Evolutionary conservation across 1,140 invertebrate genomes (phyloP), one percentile per base, ranked within the genome.

Genomic region (Platyscapa corneri): DNA sequence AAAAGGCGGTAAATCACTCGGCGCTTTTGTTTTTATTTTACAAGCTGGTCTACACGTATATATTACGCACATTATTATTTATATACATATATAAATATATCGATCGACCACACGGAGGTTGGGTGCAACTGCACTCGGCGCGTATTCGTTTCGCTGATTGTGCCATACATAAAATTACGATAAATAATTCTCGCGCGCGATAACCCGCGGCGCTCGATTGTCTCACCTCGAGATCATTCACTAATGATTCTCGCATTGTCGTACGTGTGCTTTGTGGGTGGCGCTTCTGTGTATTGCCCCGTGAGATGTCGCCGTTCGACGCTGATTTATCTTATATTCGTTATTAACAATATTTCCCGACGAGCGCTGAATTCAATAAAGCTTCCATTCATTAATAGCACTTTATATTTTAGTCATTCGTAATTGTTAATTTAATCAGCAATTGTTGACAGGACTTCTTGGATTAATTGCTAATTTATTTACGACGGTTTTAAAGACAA

Each of bases 141-240:
- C 32, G 53, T 86, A 86, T 86, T 86, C 84, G 46, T 85, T 87
- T 88, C 88, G 72, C 87, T 92, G 90, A 92, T 92, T 90, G 91
- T 92, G 91, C 89, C 89, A 92, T 92, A 91, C 92, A 92, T 92
- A 92, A 92, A 92, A 92, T 92, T 89, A 92, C 92, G 91, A 92
- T 92, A 92, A 92, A 92, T 92, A 89, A 82, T 81, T 56, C 49
- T 20, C 39, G 34, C 67, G 27, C 81, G 30, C 89, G 89, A 86
- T 91, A 88, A 90, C 91, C 90, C 81, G 88, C 86, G 91, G 91
- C 91, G 67, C 42, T 86, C 85, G 79, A 82, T 86, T 83, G 85
- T 82, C 85, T 76, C 64, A 27, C 64, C 49, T 67, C 60, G 70
- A 80, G 67, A 85, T 85, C 84, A 82, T 82, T 32, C 20, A 39